Evolutionary conservation across 1,140 invertebrate genomes (phyloP).

Genomic region (Penaeus indicus): DNA sequence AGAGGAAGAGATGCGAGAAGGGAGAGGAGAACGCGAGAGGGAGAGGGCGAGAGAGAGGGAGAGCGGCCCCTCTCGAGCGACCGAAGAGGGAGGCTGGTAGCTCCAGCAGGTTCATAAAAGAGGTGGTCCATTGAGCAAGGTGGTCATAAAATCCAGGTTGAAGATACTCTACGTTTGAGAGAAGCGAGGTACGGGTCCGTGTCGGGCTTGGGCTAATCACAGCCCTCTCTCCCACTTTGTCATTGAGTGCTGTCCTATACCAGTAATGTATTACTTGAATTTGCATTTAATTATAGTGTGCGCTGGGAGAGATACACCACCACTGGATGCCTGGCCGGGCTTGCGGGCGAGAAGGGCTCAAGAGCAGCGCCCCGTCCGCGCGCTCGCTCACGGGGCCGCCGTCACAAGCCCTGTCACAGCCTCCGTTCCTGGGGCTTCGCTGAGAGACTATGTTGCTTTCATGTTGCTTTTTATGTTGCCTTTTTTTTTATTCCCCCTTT

Average conservation of each 20-base stretch:
- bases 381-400: background rate
- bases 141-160: conserved; percentile 14
- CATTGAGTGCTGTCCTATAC: conserved; percentile 51
- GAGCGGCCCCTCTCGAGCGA: background rate
- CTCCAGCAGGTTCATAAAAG: conserved; percentile 3
- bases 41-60: background rate
- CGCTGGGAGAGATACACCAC: conserved; percentile 19
- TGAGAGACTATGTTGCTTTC: too few species aligned
- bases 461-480: too few species aligned
- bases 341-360: background rate
- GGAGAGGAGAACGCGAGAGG: background rate
- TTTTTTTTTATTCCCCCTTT: too few species aligned
- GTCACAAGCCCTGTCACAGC: background rate
- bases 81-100: background rate
- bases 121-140: background rate
- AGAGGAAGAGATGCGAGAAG: background rate
- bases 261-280: conserved; percentile 46
- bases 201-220: conserved; percentile 43
- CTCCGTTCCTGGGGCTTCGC: too few species aligned
- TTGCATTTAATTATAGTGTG: conserved; percentile 49
- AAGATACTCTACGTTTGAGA: background rate
- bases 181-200: background rate
- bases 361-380: background rate
- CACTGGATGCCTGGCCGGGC: conserved; percentile 3
- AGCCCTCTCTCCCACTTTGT: conserved; percentile 37